phyloP scores from a whole-genome alignment of 1,140 invertebrate species.

The Rhagoletis zephyria region DNA sequence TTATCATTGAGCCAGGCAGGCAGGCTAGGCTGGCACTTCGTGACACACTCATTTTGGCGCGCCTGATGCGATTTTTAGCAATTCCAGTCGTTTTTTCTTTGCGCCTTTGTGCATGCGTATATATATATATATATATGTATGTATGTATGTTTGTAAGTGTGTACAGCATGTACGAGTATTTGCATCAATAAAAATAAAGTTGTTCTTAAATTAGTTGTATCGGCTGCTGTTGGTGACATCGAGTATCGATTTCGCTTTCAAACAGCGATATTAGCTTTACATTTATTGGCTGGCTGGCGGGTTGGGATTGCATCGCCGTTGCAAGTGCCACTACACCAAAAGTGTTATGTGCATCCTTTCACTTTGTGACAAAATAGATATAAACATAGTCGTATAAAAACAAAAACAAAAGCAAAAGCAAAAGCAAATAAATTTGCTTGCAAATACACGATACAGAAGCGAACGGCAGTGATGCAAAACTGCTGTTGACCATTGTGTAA shows the following conservation, averaged over 20 bases:
- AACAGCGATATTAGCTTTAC: not conserved
- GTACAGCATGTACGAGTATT: not conserved
- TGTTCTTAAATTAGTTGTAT: slow-evolving; percentile 1
- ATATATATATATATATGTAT: not conserved
- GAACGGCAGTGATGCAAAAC: not conserved
- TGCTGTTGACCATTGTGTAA: slow-evolving; percentile 27
- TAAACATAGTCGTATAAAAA: too few species aligned
- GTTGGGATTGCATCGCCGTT: not conserved
- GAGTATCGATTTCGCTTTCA: slow-evolving; percentile 1
- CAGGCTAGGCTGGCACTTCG: not conserved
- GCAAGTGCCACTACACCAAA: not conserved
- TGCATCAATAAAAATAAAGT: slow-evolving; percentile 21
- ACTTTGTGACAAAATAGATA: not conserved
- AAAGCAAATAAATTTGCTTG: not conserved
- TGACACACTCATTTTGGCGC: slow-evolving; percentile 10
- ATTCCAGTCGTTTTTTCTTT: not conserved
- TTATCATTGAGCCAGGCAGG: not conserved
- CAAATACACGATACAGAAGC: not conserved
- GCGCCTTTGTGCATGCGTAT: not conserved
- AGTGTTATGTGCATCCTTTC: slow-evolving; percentile 35
- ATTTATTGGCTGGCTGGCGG: not conserved
- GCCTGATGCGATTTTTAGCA: slow-evolving; percentile 7
- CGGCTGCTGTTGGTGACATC: not conserved
- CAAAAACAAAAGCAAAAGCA: not conserved
- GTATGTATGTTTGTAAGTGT: not conserved